These are phyloP conservation scores for Synanceia verrucosa DNA, from an alignment of 2,797 vertebrate species.

Conservation along the genomic window DNA sequence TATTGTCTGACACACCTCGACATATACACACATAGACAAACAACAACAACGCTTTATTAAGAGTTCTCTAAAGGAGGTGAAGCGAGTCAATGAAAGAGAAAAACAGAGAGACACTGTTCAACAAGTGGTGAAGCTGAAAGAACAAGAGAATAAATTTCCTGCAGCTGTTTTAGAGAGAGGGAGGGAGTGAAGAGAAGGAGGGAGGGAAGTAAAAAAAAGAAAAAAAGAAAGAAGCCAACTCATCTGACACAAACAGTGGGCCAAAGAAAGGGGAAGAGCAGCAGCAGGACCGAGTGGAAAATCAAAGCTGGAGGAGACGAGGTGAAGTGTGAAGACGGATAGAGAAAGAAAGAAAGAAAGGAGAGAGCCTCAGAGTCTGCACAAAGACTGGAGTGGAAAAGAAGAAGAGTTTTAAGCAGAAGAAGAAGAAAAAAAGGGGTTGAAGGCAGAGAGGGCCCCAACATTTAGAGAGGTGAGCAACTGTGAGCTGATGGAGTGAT, in stretches of 20 bases:
- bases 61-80: constrained; percentile 14
- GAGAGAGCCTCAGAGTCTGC: constrained; percentile 2
- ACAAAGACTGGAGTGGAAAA: constrained; percentile 1
- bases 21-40: constrained; percentile 4
- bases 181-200: constrained; percentile 7
- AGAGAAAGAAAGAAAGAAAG: background rate
- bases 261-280: constrained; percentile 73
- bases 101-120: constrained; percentile 24
- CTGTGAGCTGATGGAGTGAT: constrained; percentile 15
- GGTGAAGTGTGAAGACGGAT: constrained; percentile 20
- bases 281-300: constrained; percentile 59
- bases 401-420: constrained; percentile 33
- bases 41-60: constrained; percentile 5
- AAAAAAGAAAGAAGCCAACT: constrained; percentile 74
- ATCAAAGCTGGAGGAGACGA: constrained; percentile 39
- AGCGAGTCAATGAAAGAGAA: constrained; percentile 4
- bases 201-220: constrained; percentile 28
- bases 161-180: constrained; percentile 71
- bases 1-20: constrained; percentile 17
- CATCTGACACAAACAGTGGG: constrained; percentile 79
- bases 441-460: constrained; percentile 41
- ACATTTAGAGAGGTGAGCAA: constrained; percentile 60
- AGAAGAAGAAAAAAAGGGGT: constrained; percentile 23
- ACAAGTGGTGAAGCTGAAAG: constrained; percentile 52
- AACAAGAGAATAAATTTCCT: constrained; percentile 60